Evolutionary conservation across 2,797 vertebrate species (phyloP).

Genomic region (Cyclopterus lumpus): DNA sequence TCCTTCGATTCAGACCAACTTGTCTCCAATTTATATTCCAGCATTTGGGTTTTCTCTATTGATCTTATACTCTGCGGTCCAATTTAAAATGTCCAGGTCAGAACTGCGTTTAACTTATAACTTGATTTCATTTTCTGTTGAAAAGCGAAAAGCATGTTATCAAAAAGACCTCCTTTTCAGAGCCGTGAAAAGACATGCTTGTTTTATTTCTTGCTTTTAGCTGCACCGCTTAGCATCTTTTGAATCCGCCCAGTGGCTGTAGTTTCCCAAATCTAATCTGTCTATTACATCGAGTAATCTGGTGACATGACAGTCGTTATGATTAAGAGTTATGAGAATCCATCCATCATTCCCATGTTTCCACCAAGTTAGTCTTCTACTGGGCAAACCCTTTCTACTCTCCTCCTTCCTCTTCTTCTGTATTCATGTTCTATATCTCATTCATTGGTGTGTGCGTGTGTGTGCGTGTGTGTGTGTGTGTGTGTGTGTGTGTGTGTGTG

Average conservation of each 20-base stretch:
- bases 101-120: conserved; percentile 6
- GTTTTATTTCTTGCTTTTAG: neutral
- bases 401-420: conserved; percentile 13
- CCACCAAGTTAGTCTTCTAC: neutral
- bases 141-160: neutral
- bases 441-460: conserved; percentile 24
- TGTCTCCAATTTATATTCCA: conserved; percentile 4
- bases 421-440: conserved; percentile 13
- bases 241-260: neutral
- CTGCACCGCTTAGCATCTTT: neutral
- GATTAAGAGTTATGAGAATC: neutral
- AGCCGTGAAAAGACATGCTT: neutral
- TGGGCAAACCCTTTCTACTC: neutral
- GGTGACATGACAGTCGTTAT: neutral
- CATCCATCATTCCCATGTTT: neutral
- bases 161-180: neutral
- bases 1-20: conserved; percentile 10
- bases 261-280: neutral
- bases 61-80: neutral
- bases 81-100: neutral
- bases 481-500: conserved; percentile 17
- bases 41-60: conserved; percentile 8
- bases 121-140: neutral
- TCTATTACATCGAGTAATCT: neutral
- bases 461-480: conserved; percentile 8